phyloP scores from a whole-genome alignment of 2,888 invertebrate genomes.

The Melanotus villosus region DNA sequence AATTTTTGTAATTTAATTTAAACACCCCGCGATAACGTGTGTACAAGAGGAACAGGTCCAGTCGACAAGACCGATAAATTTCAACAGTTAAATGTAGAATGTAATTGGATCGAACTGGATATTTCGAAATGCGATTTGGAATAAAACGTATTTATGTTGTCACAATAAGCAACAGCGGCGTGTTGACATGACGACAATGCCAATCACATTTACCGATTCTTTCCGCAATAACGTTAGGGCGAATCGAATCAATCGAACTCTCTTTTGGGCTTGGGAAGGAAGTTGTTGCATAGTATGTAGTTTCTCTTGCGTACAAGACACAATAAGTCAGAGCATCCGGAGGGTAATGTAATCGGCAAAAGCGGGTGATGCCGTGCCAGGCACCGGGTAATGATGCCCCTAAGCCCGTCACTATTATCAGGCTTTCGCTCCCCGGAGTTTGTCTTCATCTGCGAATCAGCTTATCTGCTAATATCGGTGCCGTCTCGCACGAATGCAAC shows the following conservation, averaged over 20 bases:
- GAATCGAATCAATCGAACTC: slow-evolving; percentile 31
- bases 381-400: slow-evolving; percentile 52
- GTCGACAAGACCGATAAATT: not conserved
- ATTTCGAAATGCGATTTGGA: slow-evolving; percentile 16
- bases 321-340: slow-evolving; percentile 51
- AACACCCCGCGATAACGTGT: too few relatives aligned
- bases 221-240: slow-evolving; percentile 17
- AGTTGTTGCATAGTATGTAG: slow-evolving; percentile 32
- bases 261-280: slow-evolving; percentile 20
- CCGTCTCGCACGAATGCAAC: slow-evolving; percentile 38
- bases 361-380: slow-evolving; percentile 45
- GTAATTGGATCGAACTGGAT: slow-evolving; percentile 17
- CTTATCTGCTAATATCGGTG: slow-evolving; percentile 52
- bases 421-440: slow-evolving; percentile 45
- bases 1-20: too few relatives aligned
- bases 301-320: slow-evolving; percentile 39
- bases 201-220: slow-evolving; percentile 27
- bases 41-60: too few relatives aligned
- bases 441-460: slow-evolving; percentile 51
- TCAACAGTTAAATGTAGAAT: not conserved
- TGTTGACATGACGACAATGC: slow-evolving; percentile 23
- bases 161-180: slow-evolving; percentile 3
- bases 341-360: slow-evolving; percentile 50
- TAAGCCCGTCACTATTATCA: slow-evolving; percentile 47
- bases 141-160: slow-evolving; percentile 21